phyloP scores from a whole-genome alignment of 1,140 invertebrate genomes.

The Ceratina japonica region DNA sequence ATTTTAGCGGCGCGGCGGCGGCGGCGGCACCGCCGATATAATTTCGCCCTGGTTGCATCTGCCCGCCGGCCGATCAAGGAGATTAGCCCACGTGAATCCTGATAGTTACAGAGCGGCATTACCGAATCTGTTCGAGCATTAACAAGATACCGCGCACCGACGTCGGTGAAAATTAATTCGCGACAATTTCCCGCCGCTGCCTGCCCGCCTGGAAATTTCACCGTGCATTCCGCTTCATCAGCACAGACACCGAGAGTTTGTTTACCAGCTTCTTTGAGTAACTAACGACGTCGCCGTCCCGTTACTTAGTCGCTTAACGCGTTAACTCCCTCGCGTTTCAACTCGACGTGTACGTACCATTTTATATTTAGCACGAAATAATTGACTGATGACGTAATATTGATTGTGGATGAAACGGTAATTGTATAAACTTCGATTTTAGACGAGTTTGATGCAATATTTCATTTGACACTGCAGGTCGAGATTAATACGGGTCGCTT shows the following conservation, averaged over 20 bases:
- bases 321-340: too few relatives aligned
- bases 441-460: too few relatives aligned
- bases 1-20: constrained; percentile 4
- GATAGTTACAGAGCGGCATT: constrained; percentile 8
- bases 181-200: not conserved
- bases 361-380: too few relatives aligned
- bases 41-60: constrained; percentile 18
- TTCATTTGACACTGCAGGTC: too few relatives aligned
- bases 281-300: not conserved
- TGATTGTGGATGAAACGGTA: too few relatives aligned
- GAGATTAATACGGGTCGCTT: too few relatives aligned
- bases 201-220: not conserved
- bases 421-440: too few relatives aligned
- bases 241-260: not conserved
- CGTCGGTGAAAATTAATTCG: constrained; percentile 34
- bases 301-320: not conserved
- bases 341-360: too few relatives aligned
- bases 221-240: not conserved
- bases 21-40: not conserved
- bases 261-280: not conserved
- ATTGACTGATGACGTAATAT: too few relatives aligned
- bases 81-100: constrained; percentile 18
- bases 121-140: constrained; percentile 37
- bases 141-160: constrained; percentile 16
- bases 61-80: constrained; percentile 18